Base-by-base conservation (phyloP, 2,113 vertebrate species). In the Trematocara stigmaticum region DNA sequence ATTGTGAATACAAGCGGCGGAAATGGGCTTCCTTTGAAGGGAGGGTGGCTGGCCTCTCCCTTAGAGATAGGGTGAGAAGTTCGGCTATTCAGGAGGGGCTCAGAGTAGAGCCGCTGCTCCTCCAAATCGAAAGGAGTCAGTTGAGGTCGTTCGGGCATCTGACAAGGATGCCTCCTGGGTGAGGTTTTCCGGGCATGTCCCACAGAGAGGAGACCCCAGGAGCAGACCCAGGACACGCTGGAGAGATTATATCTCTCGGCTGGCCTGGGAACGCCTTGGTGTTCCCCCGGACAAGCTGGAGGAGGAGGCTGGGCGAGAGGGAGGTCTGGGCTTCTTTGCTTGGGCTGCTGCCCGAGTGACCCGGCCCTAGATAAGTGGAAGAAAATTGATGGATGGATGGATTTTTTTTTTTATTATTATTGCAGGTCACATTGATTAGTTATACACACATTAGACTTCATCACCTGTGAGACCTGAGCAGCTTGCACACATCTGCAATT, bases 261-360 rank as follows among this genome's bases (percentile, higher is more conserved):
- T 59, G 56, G 56, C 29, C 56, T 59, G 56, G 56, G 26, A 57
- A 31, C 13, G 0, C 13, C 7, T 57, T 16, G 2, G 56, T 59
- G 15, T 18, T 59, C 7, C 29, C 5, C 56, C 29, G 4, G 29
- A 59, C 29, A 59, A 34, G 15, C 56, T 34, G 29, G 29, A 59
- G 56, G 1, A 10, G 29, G 56, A 10, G 29, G 56, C 56, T 18
- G 56, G 15, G 56, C 31, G 56, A 59, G 29, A 59, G 56, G 56
- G 56, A 59, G 16, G 29, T 59, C 2, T 59, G 56, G 29, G 0
- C 29, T 59, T 59, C 29, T 59, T 2, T 59, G 0, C 56, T 59
- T 4, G 56, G 56, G 3, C 56, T 59, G 56, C 29, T 59, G 16
- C 29, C 56, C 15, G 1, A 34, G 29, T 34, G 7, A 34, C 29